Conservation (phyloP, 1,140 invertebrate species). For the Drosophila oshimai region DNA sequence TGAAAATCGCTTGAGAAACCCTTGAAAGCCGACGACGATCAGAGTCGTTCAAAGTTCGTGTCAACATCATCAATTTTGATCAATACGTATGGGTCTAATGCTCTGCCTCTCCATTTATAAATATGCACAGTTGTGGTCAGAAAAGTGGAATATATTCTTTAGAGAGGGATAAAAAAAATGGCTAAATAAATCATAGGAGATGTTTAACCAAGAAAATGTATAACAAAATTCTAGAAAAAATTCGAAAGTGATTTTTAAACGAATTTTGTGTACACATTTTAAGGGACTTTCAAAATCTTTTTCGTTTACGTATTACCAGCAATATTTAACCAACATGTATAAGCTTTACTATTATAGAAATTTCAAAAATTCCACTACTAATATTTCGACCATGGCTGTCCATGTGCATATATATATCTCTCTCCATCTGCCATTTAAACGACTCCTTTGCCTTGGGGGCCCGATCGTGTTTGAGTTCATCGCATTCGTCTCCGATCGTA, state of each 20-base stretch:
- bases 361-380: background rate
- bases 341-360: no score
- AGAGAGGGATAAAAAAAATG: no score
- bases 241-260: no score
- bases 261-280: no score
- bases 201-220: no score
- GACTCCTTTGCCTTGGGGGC: slow-evolving; percentile 47
- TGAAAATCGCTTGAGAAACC: slow-evolving; percentile 66
- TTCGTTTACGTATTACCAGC: no score
- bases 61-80: slow-evolving; percentile 82
- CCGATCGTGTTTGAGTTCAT: slow-evolving; percentile 55
- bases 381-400: background rate
- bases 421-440: slow-evolving; percentile 40
- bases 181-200: no score
- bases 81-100: slow-evolving; percentile 68
- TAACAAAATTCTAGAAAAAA: no score
- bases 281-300: no score
- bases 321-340: no score
- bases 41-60: slow-evolving; percentile 76
- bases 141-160: background rate
- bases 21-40: slow-evolving; percentile 49
- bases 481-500: slow-evolving; percentile 40
- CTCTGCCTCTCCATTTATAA: slow-evolving; percentile 6
- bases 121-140: background rate
- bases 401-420: background rate